Evolutionary conservation across 2,797 vertebrate species (phyloP).

Genomic region (Rhynchonycteris naso): DNA sequence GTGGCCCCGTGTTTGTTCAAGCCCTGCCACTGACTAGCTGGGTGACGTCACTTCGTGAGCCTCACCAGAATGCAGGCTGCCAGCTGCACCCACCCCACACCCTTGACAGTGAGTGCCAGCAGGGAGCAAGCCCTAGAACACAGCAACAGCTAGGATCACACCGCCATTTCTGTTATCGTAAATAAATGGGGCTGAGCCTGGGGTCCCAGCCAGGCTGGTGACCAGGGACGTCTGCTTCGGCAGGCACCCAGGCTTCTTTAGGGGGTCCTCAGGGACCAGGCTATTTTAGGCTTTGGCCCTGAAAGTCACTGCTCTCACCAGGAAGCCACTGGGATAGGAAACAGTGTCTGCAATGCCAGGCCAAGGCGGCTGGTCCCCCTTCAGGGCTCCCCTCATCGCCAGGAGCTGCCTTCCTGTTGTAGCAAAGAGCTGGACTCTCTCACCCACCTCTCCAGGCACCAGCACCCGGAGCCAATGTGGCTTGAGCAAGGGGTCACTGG

Average conservation of each 20-base stretch:
- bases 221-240: background rate
- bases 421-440: background rate
- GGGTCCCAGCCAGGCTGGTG: background rate
- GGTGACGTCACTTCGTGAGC: background rate
- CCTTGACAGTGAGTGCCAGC: background rate
- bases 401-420: background rate
- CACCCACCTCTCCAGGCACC: background rate
- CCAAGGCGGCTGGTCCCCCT: background rate
- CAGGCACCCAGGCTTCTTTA: background rate
- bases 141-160: background rate
- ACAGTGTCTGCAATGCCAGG: background rate
- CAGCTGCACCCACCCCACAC: rapidly evolving
- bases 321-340: background rate
- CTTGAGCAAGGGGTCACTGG: no score
- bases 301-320: background rate
- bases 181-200: background rate
- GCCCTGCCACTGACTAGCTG: background rate
- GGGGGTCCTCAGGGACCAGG: background rate
- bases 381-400: background rate
- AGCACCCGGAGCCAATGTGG: background rate
- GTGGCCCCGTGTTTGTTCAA: background rate
- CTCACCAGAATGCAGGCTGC: background rate
- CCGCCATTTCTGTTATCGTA: background rate
- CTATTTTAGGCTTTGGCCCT: conserved; percentile 13
- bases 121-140: background rate